Percentiles rank a stretch among this genome's conserved stretches.
phyloP scores from a whole-genome alignment of 2,888 invertebrate genomes.

The Diarsia brunnea region DNA sequence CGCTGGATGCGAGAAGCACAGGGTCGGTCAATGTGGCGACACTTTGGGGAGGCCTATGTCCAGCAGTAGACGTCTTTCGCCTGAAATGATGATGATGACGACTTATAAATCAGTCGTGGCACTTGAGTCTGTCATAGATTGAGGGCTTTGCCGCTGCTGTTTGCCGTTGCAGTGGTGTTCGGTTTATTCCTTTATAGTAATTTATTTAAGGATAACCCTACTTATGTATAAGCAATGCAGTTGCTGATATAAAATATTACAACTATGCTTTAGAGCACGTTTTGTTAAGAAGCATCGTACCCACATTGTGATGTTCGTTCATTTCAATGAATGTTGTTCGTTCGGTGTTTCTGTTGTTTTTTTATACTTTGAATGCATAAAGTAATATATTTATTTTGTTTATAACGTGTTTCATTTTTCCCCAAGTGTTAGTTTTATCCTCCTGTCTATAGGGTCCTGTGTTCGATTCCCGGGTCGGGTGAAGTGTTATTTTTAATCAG shows the following conservation, averaged over 20 bases:
- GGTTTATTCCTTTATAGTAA: background rate
- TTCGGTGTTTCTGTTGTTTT: slow-evolving; percentile 74
- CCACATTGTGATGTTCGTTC: slow-evolving; percentile 64
- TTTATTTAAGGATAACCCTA: slow-evolving; percentile 33
- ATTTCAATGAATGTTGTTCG: slow-evolving; percentile 74
- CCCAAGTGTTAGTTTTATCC: no score
- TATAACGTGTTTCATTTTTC: slow-evolving; percentile 76
- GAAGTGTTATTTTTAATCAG: no score
- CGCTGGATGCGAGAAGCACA: no score
- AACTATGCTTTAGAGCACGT: slow-evolving; percentile 64
- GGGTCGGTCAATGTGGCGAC: no score
- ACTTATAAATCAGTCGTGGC: background rate
- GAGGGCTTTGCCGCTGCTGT: background rate
- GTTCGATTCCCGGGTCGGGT: no score
- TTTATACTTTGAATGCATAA: slow-evolving; percentile 84
- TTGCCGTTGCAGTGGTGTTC: background rate
- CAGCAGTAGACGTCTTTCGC: no score
- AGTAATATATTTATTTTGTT: slow-evolving; percentile 85
- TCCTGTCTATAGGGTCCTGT: no score
- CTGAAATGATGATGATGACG: no score
- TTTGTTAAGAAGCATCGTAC: slow-evolving; percentile 54
- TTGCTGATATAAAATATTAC: slow-evolving; percentile 52
- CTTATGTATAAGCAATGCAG: slow-evolving; percentile 51
- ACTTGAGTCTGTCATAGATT: background rate
- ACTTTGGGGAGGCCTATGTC: no score